Evolutionary conservation across 2,797 vertebrate genomes (phyloP).

Genomic region (Spondyliosoma cantharus): DNA sequence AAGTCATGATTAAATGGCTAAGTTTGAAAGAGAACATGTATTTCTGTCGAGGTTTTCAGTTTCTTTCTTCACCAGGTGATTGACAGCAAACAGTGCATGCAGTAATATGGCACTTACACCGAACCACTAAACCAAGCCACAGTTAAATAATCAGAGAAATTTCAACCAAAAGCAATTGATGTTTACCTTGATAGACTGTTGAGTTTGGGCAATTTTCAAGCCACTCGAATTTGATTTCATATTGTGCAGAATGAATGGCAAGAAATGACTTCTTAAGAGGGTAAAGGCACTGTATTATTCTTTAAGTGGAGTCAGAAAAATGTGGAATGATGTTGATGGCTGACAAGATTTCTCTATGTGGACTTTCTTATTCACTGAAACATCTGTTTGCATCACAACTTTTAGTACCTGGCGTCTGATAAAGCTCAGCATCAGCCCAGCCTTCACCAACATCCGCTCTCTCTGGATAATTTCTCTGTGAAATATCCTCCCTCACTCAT

Average conservation of each 20-base stretch:
- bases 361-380: background rate
- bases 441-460: constrained; percentile 17
- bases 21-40: background rate
- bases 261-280: background rate
- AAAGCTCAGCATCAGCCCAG: constrained; percentile 6
- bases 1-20: background rate
- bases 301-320: background rate
- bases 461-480: background rate
- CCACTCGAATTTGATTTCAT: constrained; percentile 5
- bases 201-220: background rate
- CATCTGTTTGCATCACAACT: constrained; percentile 26
- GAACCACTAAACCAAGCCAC: background rate
- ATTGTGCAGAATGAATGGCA: background rate
- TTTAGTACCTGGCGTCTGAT: constrained; percentile 15
- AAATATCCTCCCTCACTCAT: background rate
- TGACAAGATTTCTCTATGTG: background rate
- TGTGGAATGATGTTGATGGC: background rate
- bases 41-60: background rate
- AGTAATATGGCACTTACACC: background rate
- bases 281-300: background rate
- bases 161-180: background rate
- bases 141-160: constrained; percentile 8
- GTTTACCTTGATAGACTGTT: constrained; percentile 1
- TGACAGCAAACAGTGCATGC: background rate
- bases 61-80: background rate